Evolutionary conservation across 2,113 vertebrate species (phyloP).

Genomic region (Perccottus glenii): DNA sequence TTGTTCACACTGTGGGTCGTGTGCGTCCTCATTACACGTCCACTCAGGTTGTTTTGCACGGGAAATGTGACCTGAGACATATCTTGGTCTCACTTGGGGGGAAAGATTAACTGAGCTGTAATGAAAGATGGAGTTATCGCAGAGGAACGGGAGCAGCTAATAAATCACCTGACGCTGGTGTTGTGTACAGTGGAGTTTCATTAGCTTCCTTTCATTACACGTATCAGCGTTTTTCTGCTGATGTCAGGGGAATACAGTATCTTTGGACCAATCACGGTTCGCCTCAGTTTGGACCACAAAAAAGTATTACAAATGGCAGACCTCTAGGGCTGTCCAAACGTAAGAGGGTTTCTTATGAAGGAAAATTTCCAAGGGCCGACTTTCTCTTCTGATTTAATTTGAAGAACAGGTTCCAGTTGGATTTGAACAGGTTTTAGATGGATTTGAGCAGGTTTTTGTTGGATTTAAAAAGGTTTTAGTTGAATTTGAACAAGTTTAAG

Average conservation of each 20-base stretch:
- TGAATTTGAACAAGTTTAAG: too few relatives aligned
- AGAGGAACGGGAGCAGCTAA: slow-evolving; percentile 18
- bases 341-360: too few relatives aligned
- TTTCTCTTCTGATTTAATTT: too few relatives aligned
- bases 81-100: slow-evolving; percentile 1
- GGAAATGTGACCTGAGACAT: slow-evolving; percentile 3
- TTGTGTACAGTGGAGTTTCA: slow-evolving; percentile 48
- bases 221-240: slow-evolving; percentile 43
- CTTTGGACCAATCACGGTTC: slow-evolving; percentile 1
- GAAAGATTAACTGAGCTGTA: slow-evolving; percentile 13
- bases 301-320: neutral
- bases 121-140: slow-evolving; percentile 44
- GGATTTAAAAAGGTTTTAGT: too few relatives aligned
- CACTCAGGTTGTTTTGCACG: neutral
- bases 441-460: too few relatives aligned
- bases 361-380: too few relatives aligned
- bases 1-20: neutral
- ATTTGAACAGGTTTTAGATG: too few relatives aligned
- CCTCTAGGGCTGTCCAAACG: too few relatives aligned
- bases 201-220: slow-evolving; percentile 57
- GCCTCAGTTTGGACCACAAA: slow-evolving; percentile 12
- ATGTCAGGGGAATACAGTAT: slow-evolving; percentile 43
- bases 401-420: too few relatives aligned
- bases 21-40: neutral
- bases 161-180: slow-evolving; percentile 56